Percentiles rank a stretch among this genome's conserved stretches.
These are phyloP conservation scores for Drosophila peninsularis DNA, from an alignment of 2,888 invertebrate species.

Conservation along the genomic window DNA sequence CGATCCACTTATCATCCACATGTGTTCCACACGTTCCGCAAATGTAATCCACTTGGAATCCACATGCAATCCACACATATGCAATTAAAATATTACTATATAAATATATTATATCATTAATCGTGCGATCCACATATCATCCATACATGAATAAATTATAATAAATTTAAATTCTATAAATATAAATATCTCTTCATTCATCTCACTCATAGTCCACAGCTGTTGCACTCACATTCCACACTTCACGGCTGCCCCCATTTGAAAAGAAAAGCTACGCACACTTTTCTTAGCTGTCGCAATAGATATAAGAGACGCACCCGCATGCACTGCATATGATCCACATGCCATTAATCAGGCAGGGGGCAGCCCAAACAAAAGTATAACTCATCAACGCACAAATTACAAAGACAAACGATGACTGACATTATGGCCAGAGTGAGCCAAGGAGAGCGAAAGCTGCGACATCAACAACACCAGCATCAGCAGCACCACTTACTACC, in stretches of 20 bases:
- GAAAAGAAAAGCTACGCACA: no score
- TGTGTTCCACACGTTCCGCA: no score
- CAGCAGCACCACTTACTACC: slow-evolving; percentile 61
- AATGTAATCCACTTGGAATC: no score
- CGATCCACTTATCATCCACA: no score
- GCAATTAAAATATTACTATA: no score
- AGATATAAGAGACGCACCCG: slow-evolving; percentile 45
- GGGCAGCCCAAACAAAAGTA: slow-evolving; percentile 65
- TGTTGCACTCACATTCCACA: slow-evolving; percentile 3
- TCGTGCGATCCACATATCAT: no score
- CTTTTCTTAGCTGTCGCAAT: slow-evolving; percentile 6
- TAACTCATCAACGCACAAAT: slow-evolving; percentile 79
- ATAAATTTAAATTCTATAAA: no score
- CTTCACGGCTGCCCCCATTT: slow-evolving; percentile 5
- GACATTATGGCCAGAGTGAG: slow-evolving; percentile 48
- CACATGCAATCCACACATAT: no score
- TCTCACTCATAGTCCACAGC: not conserved
- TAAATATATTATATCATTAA: no score
- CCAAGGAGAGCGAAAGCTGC: slow-evolving; percentile 35
- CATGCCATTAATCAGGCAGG: slow-evolving; percentile 69
- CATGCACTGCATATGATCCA: slow-evolving; percentile 61
- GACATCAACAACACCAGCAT: slow-evolving; percentile 24
- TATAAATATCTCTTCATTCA: no score
- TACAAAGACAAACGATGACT: slow-evolving; percentile 79
- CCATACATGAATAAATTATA: no score